Conservation (phyloP, 2,113 vertebrate genomes). For the Osmerus mordax region DNA sequence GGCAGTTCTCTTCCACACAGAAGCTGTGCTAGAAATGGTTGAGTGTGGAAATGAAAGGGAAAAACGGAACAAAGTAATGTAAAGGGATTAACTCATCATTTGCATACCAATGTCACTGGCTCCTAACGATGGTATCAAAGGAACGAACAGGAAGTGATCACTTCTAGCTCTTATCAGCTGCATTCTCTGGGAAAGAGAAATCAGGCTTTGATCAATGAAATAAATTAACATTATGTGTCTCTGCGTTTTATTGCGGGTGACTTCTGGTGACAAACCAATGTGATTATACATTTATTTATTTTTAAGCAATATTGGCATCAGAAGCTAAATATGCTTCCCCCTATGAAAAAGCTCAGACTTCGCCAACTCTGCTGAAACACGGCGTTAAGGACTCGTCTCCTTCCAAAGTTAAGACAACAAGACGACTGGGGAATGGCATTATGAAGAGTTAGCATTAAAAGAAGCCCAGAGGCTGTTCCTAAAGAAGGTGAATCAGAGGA, state of each 20-base stretch:
- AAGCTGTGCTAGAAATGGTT: conserved; percentile 53
- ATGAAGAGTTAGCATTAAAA: conserved; percentile 67
- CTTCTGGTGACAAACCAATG: not conserved
- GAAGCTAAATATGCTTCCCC: too few relatives aligned
- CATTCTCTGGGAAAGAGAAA: conserved; percentile 49
- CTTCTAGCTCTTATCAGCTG: conserved; percentile 58
- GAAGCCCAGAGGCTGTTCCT: conserved; percentile 70
- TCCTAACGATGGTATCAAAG: conserved; percentile 68
- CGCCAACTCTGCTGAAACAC: too few relatives aligned
- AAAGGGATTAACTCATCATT: conserved; percentile 76
- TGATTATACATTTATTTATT: conserved; percentile 23
- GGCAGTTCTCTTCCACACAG: conserved; percentile 6
- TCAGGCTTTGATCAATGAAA: conserved; percentile 52
- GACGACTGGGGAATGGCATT: conserved; percentile 60
- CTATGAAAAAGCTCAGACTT: too few relatives aligned
- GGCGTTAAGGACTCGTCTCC: conserved; percentile 28
- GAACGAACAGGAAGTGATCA: conserved; percentile 57
- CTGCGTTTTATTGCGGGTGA: too few relatives aligned
- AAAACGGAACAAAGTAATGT: conserved; percentile 75
- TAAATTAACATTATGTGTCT: not conserved
- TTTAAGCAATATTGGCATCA: conserved; percentile 32
- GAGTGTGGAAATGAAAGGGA: conserved; percentile 63
- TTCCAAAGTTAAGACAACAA: conserved; percentile 69
- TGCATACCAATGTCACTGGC: conserved; percentile 71
- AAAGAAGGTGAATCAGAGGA: conserved; percentile 75